Conservation (phyloP, 2,113 vertebrate species). For the Vimba vimba region DNA sequence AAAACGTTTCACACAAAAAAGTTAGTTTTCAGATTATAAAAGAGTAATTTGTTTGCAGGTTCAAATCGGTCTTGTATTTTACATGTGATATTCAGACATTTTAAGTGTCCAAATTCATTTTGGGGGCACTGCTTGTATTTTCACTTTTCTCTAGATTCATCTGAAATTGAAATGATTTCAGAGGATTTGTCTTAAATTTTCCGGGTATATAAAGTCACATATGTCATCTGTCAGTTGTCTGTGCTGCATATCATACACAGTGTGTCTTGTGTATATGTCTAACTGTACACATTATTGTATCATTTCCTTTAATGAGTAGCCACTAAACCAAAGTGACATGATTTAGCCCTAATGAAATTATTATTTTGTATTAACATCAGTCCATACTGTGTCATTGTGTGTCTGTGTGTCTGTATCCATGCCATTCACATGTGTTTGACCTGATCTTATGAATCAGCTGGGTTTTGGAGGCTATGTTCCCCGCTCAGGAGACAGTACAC, state of each 20-base stretch:
- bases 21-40: too few relatives aligned
- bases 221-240: slow-evolving; percentile 1
- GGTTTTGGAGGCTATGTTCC: slow-evolving; percentile 75
- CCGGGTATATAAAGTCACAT: neutral
- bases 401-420: slow-evolving; percentile 62
- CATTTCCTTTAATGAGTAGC: slow-evolving; percentile 56
- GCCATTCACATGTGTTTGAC: slow-evolving; percentile 73
- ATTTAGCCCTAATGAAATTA: neutral
- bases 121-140: slow-evolving; percentile 3
- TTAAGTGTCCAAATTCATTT: neutral
- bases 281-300: slow-evolving; percentile 49
- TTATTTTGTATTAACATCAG: slow-evolving; percentile 36
- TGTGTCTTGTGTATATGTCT: neutral
- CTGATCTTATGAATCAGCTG: slow-evolving; percentile 75
- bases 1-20: neutral
- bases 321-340: slow-evolving; percentile 1
- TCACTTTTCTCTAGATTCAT: neutral
- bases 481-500: slow-evolving; percentile 80
- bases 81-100: slow-evolving; percentile 3
- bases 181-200: neutral
- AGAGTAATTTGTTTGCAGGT: neutral
- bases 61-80: neutral
- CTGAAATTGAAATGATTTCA: neutral
- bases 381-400: slow-evolving; percentile 62
- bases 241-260: neutral